Percentiles rank a stretch among this genome's conserved stretches.
Conservation (phyloP, 2,888 invertebrate genomes). For the Acheta domesticus region DNA sequence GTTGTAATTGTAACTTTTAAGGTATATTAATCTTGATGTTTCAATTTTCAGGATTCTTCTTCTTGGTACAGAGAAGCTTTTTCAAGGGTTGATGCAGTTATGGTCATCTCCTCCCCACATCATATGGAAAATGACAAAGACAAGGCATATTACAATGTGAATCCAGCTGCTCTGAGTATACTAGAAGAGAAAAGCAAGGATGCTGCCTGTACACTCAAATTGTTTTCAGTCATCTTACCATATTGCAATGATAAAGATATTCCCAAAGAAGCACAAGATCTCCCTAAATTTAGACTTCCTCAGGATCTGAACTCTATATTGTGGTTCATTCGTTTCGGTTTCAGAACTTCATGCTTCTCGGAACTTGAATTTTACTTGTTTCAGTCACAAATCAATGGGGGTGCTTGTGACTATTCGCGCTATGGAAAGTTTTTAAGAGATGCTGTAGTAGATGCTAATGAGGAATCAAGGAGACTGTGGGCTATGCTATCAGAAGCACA, state of each 20-base stretch:
- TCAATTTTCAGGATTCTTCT: background rate
- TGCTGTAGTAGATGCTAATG: background rate
- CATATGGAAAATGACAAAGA: slow-evolving; percentile 18
- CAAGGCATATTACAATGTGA: background rate
- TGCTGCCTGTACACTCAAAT: background rate
- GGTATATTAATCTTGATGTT: background rate
- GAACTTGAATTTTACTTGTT: background rate
- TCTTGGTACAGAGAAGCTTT: background rate
- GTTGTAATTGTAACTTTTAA: no score
- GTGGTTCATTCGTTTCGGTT: background rate
- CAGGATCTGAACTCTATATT: background rate
- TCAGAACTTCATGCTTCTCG: background rate
- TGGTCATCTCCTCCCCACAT: background rate
- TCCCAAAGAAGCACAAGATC: background rate
- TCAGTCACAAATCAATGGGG: background rate
- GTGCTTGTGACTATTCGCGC: background rate
- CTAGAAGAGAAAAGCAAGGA: slow-evolving; percentile 18
- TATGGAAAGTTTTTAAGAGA: background rate
- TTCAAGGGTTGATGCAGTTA: background rate
- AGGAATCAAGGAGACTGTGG: background rate
- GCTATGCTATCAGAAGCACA: background rate
- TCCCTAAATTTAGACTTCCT: background rate
- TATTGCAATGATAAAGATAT: background rate
- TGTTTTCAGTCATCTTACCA: background rate
- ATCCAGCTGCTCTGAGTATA: background rate